phyloP scores from a whole-genome alignment of 2,797 vertebrate species.

The Sitta carolinensis region DNA sequence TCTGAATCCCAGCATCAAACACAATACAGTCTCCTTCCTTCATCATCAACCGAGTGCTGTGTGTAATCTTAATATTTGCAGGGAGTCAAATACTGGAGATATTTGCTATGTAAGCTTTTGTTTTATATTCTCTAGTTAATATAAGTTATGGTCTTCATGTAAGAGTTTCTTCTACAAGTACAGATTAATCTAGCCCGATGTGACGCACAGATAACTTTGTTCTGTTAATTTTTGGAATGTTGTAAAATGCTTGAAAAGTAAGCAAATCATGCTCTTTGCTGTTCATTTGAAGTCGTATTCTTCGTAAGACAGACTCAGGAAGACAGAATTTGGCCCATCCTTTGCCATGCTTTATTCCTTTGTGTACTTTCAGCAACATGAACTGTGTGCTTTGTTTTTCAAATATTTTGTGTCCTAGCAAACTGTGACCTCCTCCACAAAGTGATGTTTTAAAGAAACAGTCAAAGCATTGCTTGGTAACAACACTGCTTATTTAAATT shows the following conservation, averaged over 20 bases:
- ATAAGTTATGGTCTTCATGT: neutral
- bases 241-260: slow-evolving; percentile 7
- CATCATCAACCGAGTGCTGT: neutral
- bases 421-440: neutral
- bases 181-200: neutral
- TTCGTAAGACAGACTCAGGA: neutral
- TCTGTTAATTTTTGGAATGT: slow-evolving; percentile 4
- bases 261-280: neutral
- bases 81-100: neutral
- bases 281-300: neutral
- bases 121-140: slow-evolving; percentile 5
- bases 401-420: slow-evolving; percentile 35
- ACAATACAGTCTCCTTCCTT: neutral
- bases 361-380: neutral
- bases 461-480: slow-evolving; percentile 23
- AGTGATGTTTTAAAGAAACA: slow-evolving; percentile 12
- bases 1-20: neutral
- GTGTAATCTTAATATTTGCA: neutral
- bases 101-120: neutral
- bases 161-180: neutral
- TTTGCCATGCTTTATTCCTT: neutral
- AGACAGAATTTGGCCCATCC: neutral
- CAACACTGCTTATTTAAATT: slow-evolving; percentile 4
- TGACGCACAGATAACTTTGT: neutral
- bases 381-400: slow-evolving; percentile 26